Base-by-base conservation (phyloP, 2,113 vertebrate genomes). In the Stigmatopora argus region DNA sequence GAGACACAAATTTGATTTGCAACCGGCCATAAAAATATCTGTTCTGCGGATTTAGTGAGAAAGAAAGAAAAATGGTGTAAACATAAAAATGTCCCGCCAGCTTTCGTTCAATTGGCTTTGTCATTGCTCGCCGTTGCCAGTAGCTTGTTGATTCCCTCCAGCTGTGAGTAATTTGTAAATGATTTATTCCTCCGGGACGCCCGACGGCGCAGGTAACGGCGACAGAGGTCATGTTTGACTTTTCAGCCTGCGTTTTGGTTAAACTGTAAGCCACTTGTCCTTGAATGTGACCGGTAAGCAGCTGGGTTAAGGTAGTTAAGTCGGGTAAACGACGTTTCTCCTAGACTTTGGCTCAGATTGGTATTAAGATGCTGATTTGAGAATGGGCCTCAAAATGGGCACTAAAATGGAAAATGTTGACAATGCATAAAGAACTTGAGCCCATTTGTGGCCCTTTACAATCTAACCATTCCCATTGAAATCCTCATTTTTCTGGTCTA, bases 221-320 rank as follows among this genome's bases (percentile, higher is more conserved):
- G 2, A 18, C 21, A 3, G 51, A 72, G 69, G 69, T 71, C 41
- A 44, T 70, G 38, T 75, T 72, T 73, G 74, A 66, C 71, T 67
- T 56, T 48, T 0, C 1, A 67, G 61, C 1, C 69, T 35, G 26
- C 17, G 19, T 12, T 38, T 55, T 23, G 31, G 78, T 81, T 75
- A 81, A 83, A 74, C 11, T 81, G 38, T 76, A 77, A 78, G 49
- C 58, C 41, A 21, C 41, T 34, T 9, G 75, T 70, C 70, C 65
- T 72, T 63, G 62, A 62, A 47, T 23, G 1, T 0, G 38, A 69
- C 56, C 15, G 18, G 8, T 15, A 21, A 69, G 7, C 56, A 38
- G 56, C 56, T n/a, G 56, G 34, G n/a, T 1, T 19, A 23, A 14
- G 1, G 5, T 14, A 23, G 53, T 14, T 6, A 6, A 31, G 23